A percentile compares a stretch with the other conserved stretches of the same genome.
phyloP scores from a whole-genome alignment of 2,797 vertebrate genomes.

The Pitangus sulphuratus region DNA sequence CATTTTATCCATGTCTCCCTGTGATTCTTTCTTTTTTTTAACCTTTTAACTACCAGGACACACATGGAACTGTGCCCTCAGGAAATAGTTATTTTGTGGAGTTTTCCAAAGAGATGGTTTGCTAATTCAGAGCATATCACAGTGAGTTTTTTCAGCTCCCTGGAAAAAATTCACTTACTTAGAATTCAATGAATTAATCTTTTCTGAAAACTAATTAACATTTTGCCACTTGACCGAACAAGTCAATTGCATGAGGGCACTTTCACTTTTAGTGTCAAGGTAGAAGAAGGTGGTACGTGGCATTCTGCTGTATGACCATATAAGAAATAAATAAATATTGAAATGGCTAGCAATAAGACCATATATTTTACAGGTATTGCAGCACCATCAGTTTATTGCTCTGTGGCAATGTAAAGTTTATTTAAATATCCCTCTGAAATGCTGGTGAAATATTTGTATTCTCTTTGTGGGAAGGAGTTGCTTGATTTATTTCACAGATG shows the following conservation, averaged over 20 bases:
- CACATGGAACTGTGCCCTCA: background rate
- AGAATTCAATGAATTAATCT: constrained; percentile 19
- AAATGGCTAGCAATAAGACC: background rate
- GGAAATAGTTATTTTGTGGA: background rate
- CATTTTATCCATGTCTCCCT: background rate
- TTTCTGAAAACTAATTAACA: constrained; percentile 48
- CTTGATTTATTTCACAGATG: background rate
- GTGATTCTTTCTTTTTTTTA: background rate
- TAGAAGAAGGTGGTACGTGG: background rate
- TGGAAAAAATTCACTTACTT: background rate
- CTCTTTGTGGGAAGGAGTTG: background rate
- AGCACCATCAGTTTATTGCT: background rate
- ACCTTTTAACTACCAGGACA: background rate
- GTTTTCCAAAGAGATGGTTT: background rate
- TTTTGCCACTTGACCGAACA: background rate
- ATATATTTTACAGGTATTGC: background rate
- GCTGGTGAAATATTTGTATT: background rate
- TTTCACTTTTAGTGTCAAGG: background rate
- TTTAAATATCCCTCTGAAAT: background rate
- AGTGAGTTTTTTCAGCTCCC: background rate
- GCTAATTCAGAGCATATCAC: background rate
- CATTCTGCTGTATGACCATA: background rate
- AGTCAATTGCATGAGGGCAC: constrained; percentile 11
- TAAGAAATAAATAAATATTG: background rate
- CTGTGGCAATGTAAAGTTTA: background rate